These are phyloP conservation scores for Grammomys dolichurus DNA, from an alignment of 2,113 vertebrate species.

Conservation along the genomic window DNA sequence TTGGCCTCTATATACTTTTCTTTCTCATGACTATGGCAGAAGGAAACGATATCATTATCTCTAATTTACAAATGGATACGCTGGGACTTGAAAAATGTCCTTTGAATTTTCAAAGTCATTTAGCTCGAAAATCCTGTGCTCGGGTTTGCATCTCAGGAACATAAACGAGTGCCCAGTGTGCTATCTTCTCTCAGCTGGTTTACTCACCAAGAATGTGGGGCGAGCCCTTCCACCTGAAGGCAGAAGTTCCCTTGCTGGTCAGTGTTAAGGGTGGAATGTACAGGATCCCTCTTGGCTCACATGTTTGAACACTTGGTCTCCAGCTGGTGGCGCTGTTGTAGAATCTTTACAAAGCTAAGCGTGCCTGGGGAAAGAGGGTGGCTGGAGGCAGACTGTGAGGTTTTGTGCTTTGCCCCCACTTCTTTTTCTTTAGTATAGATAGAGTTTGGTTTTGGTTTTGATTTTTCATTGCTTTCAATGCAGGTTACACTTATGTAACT, in stretches of 20 bases:
- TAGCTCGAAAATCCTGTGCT: background rate
- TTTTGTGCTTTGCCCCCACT: background rate
- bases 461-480: background rate
- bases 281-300: background rate
- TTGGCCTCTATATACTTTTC: background rate
- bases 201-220: background rate
- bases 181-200: background rate
- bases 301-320: background rate
- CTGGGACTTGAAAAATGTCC: background rate
- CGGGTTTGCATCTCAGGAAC: background rate
- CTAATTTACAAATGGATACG: conserved; percentile 58
- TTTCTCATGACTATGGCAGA: background rate
- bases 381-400: background rate
- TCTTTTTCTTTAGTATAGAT: background rate
- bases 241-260: background rate
- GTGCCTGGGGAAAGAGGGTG: background rate
- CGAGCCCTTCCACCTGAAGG: background rate
- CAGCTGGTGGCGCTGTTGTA: background rate
- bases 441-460: background rate
- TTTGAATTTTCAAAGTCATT: conserved; percentile 49
- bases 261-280: background rate
- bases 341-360: background rate
- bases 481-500: background rate
- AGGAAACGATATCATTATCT: conserved; percentile 45
- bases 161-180: background rate